Percentiles rank a stretch among this genome's conserved stretches.
These are phyloP conservation scores for Peromyscus attwateri DNA, from an alignment of 2,797 vertebrate species.

Conservation along the genomic window DNA sequence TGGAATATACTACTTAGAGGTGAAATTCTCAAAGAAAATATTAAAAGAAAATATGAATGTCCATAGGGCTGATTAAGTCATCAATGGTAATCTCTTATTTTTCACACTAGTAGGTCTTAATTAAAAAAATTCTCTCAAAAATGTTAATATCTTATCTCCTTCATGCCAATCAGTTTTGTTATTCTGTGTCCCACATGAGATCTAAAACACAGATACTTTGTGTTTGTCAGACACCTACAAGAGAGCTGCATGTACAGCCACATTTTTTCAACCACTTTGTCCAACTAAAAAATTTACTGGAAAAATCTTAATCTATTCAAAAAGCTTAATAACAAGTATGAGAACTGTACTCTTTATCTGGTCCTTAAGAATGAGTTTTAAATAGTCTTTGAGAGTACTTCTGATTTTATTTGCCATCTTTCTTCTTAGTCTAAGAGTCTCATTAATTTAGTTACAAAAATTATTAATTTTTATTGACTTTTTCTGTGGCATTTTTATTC, in stretches of 20 bases:
- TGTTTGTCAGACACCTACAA: background rate
- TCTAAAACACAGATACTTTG: background rate
- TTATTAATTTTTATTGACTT: background rate
- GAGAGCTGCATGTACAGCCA: background rate
- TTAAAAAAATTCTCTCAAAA: background rate
- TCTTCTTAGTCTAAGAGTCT: background rate
- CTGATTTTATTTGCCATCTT: background rate
- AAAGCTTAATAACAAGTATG: background rate
- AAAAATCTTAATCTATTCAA: background rate
- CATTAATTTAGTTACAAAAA: background rate
- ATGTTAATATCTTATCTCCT: background rate
- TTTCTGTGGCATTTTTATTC: background rate
- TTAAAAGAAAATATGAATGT: background rate
- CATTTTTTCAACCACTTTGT: slow-evolving; percentile 8
- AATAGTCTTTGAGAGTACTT: background rate
- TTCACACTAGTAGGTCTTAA: background rate
- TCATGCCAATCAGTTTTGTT: background rate
- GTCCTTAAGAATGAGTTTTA: background rate
- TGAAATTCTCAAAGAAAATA: background rate
- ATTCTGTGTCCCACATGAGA: background rate
- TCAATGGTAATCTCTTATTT: background rate
- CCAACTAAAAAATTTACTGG: background rate
- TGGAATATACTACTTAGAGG: background rate
- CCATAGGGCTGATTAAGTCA: background rate
- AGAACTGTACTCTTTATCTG: background rate